phyloP scores from a whole-genome alignment of 2,113 vertebrate genomes.

The Symphodus melops region DNA sequence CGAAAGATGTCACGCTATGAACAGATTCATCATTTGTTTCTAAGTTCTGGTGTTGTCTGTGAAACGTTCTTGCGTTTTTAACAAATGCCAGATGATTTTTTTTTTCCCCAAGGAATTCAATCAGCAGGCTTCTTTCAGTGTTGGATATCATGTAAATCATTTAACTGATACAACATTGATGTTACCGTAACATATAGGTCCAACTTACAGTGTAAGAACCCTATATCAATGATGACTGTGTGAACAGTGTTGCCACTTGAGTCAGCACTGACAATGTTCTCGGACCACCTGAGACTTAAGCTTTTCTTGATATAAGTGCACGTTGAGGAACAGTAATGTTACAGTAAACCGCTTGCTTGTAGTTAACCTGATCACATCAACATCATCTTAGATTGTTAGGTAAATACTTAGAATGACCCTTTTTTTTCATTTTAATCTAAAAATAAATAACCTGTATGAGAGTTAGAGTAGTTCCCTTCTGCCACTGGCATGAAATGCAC shows the following conservation, averaged over 20 bases:
- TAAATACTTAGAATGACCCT: not conserved
- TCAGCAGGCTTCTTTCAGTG: too few relatives aligned
- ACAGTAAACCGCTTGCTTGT: not conserved
- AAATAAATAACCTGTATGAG: slow-evolving; percentile 2
- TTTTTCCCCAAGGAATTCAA: too few relatives aligned
- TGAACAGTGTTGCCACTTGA: too few relatives aligned
- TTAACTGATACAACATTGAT: too few relatives aligned
- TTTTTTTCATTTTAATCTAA: not conserved
- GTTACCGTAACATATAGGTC: too few relatives aligned
- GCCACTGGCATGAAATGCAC: slow-evolving; percentile 21
- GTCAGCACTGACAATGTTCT: too few relatives aligned
- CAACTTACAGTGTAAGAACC: not conserved
- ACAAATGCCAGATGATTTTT: too few relatives aligned
- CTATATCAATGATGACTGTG: too few relatives aligned
- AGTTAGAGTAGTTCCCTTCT: slow-evolving; percentile 19
- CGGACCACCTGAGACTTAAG: too few relatives aligned
- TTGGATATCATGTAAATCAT: too few relatives aligned
- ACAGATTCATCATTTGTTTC: too few relatives aligned
- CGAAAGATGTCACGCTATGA: too few relatives aligned
- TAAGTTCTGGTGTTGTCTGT: not conserved
- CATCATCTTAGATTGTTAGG: not conserved
- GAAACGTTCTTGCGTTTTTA: not conserved
- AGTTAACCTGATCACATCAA: not conserved
- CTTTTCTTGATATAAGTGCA: not conserved
- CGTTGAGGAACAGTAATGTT: not conserved